Evolutionary conservation across 92 coral and sea anemone genomes (phyloP), one percentile per base, ranked within the genome.

Genomic region (Zoanthus sansibaricus): DNA sequence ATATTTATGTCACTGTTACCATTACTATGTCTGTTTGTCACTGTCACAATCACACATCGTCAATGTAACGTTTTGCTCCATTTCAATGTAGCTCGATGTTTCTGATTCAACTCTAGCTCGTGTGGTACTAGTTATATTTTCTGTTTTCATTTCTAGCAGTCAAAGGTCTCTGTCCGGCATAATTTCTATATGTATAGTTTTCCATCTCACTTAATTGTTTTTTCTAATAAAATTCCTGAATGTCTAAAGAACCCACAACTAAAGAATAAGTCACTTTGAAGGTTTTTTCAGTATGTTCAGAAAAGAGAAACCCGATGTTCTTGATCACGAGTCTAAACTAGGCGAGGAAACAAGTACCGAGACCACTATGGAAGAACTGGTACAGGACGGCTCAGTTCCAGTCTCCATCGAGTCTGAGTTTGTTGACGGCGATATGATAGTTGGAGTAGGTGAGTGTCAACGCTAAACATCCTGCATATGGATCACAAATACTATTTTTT

Each of bases 281-380:
- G 85, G 85, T 5, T 80, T 80, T 71, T 80, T 80, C 16, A 45
- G 85, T 66, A 80, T 15, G 62, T 66, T 80, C 62, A 80, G 66
- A 71, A 80, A 80, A 14, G 52, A 30, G 11, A 80, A 66, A 17
- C 20, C 32, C 16, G 25, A 42, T 42, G 31, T 52, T 42, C 59
- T 16, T 17, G 83, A 80, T 3, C 47, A 21, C 0, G 85, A 67
- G 74, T 12, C 75, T 20, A 12, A 20, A 13, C 55, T 5, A 6
- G 54, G 20, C 9, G 14, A 20, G 42, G 74, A 48, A 18, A 46
- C 73, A 46, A 25, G 31, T 18, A 46, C 51, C 83, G 83, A 62
- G 72, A 64, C 55, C 17, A 17, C 32, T 75, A 20, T 21, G 12
- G 37, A 47, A 25, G 17, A 47, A 48, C 72, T 6, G 42, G 33